Conservation (phyloP, 2,888 invertebrate genomes). For the Ochropacha duplaris region DNA sequence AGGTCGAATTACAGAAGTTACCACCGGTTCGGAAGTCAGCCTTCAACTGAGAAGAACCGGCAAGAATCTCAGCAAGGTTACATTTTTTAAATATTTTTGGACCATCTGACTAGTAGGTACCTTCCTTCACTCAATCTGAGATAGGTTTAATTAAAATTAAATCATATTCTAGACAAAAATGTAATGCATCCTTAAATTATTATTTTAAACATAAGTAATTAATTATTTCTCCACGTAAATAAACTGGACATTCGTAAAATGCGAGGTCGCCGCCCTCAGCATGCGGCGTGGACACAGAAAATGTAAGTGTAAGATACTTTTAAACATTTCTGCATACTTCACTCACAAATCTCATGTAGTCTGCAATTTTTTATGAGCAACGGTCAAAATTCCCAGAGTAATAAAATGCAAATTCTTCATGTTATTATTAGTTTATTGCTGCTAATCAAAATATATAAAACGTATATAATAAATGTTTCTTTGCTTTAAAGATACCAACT, state of each 20-base stretch:
- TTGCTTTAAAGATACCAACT: too few species aligned
- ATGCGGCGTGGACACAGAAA: slow-evolving; percentile 26
- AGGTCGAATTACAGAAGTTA: too few species aligned
- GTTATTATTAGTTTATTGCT: background rate
- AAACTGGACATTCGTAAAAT: slow-evolving; percentile 35
- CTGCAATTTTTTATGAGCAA: slow-evolving; percentile 26
- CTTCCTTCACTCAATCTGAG: too few species aligned
- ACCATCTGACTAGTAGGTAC: too few species aligned
- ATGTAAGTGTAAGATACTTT: slow-evolving; percentile 5
- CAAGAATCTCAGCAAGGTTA: too few species aligned
- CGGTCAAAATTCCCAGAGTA: slow-evolving; percentile 24
- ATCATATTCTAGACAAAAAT: too few species aligned
- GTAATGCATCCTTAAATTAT: background rate
- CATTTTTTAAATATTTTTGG: too few species aligned
- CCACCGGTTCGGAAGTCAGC: too few species aligned
- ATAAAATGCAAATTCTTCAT: slow-evolving; percentile 21
- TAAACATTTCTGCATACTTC: slow-evolving; percentile 36
- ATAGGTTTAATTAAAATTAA: too few species aligned
- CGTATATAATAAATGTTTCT: too few species aligned
- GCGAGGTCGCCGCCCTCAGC: slow-evolving; percentile 31
- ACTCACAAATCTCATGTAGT: slow-evolving; percentile 30
- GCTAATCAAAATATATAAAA: slow-evolving; percentile 13
- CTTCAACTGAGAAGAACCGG: too few species aligned
- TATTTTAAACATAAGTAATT: background rate
- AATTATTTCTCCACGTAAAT: slow-evolving; percentile 18